Conservation (phyloP, 2,888 invertebrate species). For the Tribolium freemani region DNA sequence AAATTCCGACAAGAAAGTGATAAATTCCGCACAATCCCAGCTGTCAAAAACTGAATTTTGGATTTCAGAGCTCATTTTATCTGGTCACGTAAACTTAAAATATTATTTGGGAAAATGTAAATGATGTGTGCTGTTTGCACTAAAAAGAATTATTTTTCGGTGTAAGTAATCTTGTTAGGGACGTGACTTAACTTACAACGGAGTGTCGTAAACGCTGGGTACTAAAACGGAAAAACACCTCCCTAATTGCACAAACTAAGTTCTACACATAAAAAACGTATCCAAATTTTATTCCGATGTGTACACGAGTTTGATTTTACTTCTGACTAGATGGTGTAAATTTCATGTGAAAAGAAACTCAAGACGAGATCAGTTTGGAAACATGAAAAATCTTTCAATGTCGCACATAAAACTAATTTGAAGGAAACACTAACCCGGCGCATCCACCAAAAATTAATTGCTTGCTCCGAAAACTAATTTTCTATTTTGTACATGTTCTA, state of each 20-base stretch:
- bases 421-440: too few relatives aligned
- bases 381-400: too few relatives aligned
- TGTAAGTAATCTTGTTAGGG: conserved; percentile 7
- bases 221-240: not conserved
- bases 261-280: too few relatives aligned
- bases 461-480: too few relatives aligned
- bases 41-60: conserved; percentile 17
- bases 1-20: conserved; percentile 12
- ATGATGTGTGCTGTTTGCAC: not conserved
- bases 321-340: too few relatives aligned
- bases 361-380: too few relatives aligned
- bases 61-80: conserved; percentile 2
- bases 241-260: not conserved
- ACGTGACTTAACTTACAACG: conserved; percentile 10
- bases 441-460: too few relatives aligned
- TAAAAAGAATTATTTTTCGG: conserved; percentile 4
- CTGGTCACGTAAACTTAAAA: not conserved
- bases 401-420: too few relatives aligned
- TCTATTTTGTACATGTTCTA: too few relatives aligned
- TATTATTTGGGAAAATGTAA: not conserved
- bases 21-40: conserved; percentile 16
- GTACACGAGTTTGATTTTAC: too few relatives aligned
- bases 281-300: too few relatives aligned
- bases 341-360: too few relatives aligned
- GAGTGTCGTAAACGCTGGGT: not conserved